Evolutionary conservation across 2,888 invertebrate species (phyloP), one percentile per base, ranked within the genome.

Genomic region (Drosophila incognita): DNA sequence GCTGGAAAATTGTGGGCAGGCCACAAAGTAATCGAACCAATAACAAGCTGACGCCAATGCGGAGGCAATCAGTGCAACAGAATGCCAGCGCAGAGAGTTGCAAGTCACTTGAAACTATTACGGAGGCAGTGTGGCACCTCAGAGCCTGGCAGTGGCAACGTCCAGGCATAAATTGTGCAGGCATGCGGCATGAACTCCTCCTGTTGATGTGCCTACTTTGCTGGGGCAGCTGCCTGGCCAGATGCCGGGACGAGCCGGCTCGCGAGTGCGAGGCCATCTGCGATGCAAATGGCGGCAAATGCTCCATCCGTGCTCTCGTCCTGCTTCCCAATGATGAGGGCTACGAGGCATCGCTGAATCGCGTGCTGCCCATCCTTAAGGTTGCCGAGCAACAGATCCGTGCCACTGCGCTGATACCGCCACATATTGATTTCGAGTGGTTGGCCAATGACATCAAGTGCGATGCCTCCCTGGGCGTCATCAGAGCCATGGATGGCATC

Each of bases 401-500:
- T 15, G 90, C 94, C 31, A 90, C 92, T 15, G 93, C 94, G 5
- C 91, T 95, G 4, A 93, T 97, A 29, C 95, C 96, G 0, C 81
- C 94, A 0, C 94, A 95, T 92, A 90, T 96, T 49, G 92, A 93
- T 24, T 93, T 96, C 54, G 94, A 94, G 71, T 95, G 95, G 94
- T 92, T 94, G 75, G 93, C 94, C 11, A 95, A 95, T 81, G 96
- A 97, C 91, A 97, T 97, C 89, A 94, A 95, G 71, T 97, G 97
- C 77, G 95, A 96, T 81, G 95, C 96, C 2, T 96, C 95, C 1
- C 95, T 95, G 91, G 96, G 96, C 0, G 95, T 96, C 59, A 95
- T 96, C 58, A 94, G 95, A 0, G 95, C 96, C 1, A 95, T 97
- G 83, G 95, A 96, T 83, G 96, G 96, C 2, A 95, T 95, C 90